Conservation (phyloP, 2,113 vertebrate species). For the Callopanchax toddi region DNA sequence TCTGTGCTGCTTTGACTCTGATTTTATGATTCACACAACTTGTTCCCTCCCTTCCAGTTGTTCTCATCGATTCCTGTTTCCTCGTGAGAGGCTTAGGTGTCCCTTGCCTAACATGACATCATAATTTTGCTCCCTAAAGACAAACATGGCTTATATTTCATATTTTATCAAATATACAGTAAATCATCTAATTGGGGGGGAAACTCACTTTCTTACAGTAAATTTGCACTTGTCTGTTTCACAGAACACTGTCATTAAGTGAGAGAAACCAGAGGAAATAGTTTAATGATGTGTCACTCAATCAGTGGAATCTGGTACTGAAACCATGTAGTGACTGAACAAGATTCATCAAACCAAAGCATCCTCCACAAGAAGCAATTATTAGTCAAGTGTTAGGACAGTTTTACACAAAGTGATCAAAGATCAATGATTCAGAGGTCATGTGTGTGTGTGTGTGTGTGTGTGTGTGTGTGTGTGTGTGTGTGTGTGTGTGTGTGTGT, state of each 20-base stretch:
- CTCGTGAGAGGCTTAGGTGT: conserved; percentile 16
- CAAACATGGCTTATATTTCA: not conserved
- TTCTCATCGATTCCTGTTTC: conserved; percentile 22
- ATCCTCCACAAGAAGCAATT: not conserved
- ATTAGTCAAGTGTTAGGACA: not conserved
- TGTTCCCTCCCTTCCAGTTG: conserved; percentile 17
- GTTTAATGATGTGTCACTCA: conserved; percentile 1
- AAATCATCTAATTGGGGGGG: not conserved
- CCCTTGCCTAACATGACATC: too few species aligned
- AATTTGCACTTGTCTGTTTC: not conserved
- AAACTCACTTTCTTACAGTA: not conserved
- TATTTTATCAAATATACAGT: not conserved
- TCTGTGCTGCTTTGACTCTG: conserved; percentile 50
- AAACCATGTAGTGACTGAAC: not conserved
- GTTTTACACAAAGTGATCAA: not conserved
- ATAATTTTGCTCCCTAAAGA: too few species aligned
- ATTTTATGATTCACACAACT: not conserved
- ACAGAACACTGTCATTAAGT: not conserved
- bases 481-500: too few species aligned
- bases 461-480: too few species aligned
- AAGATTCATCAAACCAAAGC: not conserved
- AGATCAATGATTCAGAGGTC: too few species aligned
- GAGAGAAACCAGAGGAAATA: not conserved
- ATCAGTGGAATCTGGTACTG: not conserved
- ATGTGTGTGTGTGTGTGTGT: too few species aligned